Evolutionary conservation across 2,888 invertebrate species (phyloP).

Genomic region (Perizoma flavofasciatum): DNA sequence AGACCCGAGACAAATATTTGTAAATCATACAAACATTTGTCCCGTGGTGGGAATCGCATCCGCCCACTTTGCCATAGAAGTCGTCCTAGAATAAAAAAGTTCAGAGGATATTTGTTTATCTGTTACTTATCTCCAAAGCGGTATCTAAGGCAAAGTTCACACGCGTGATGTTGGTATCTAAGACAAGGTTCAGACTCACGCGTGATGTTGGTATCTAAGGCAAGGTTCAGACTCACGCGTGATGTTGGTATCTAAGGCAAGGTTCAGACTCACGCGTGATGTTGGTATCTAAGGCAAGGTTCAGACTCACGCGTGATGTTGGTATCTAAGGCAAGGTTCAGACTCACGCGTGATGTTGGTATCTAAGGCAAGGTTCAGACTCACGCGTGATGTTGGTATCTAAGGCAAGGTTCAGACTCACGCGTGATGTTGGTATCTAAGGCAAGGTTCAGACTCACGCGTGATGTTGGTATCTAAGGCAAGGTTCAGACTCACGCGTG

Average conservation of each 20-base stretch:
- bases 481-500: conserved; percentile 59
- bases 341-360: conserved; percentile 75
- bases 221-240: conserved; percentile 58
- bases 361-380: conserved; percentile 38
- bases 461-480: conserved; percentile 69
- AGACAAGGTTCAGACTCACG: conserved; percentile 50
- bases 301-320: conserved; percentile 71
- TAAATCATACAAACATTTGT: too few relatives aligned
- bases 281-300: conserved; percentile 48
- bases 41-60: too few relatives aligned
- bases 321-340: conserved; percentile 34
- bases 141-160: background rate
- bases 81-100: too few relatives aligned
- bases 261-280: conserved; percentile 66
- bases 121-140: too few relatives aligned
- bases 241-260: conserved; percentile 60
- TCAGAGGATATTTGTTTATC: too few relatives aligned
- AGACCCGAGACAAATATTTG: too few relatives aligned
- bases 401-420: conserved; percentile 44
- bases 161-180: conserved; percentile 76
- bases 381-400: conserved; percentile 76
- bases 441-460: conserved; percentile 50
- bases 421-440: conserved; percentile 74
- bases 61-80: too few relatives aligned
- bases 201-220: conserved; percentile 69